phyloP scores from a whole-genome alignment of 1,140 invertebrate genomes.

The Sminthurinus signatus region DNA sequence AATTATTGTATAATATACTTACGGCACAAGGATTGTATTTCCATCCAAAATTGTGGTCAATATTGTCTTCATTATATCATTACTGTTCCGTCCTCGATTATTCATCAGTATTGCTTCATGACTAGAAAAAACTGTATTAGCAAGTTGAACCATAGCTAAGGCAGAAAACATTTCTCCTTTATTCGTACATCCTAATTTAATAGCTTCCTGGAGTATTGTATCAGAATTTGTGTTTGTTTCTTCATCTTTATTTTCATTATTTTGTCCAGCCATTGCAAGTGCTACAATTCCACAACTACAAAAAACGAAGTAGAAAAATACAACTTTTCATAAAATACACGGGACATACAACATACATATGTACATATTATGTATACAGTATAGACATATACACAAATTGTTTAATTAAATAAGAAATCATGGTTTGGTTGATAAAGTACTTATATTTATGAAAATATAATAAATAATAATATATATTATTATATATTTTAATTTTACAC shows the following conservation, averaged over 20 bases:
- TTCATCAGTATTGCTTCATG: slow-evolving; percentile 49
- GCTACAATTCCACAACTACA: slow-evolving; percentile 73
- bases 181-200: slow-evolving; percentile 53
- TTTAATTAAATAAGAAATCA: neutral
- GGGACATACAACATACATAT: too few species aligned
- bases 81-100: slow-evolving; percentile 41
- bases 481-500: slow-evolving; percentile 4
- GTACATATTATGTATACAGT: too few species aligned
- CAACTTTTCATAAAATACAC: too few species aligned
- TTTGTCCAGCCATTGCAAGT: slow-evolving; percentile 58
- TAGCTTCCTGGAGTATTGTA: neutral
- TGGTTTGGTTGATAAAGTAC: too few species aligned
- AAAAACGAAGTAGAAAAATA: slow-evolving; percentile 14
- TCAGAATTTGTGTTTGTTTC: neutral
- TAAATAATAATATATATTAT: too few species aligned
- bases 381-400: too few species aligned
- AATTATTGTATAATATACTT: too few species aligned
- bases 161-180: slow-evolving; percentile 82
- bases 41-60: slow-evolving; percentile 51
- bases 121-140: slow-evolving; percentile 50
- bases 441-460: too few species aligned
- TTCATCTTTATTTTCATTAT: neutral
- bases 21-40: slow-evolving; percentile 55
- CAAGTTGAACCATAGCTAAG: slow-evolving; percentile 58
- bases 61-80: slow-evolving; percentile 48